Evolutionary conservation across 2,888 invertebrate genomes (phyloP), one percentile per base, ranked within the genome.

Genomic region (Acleris sparsana): DNA sequence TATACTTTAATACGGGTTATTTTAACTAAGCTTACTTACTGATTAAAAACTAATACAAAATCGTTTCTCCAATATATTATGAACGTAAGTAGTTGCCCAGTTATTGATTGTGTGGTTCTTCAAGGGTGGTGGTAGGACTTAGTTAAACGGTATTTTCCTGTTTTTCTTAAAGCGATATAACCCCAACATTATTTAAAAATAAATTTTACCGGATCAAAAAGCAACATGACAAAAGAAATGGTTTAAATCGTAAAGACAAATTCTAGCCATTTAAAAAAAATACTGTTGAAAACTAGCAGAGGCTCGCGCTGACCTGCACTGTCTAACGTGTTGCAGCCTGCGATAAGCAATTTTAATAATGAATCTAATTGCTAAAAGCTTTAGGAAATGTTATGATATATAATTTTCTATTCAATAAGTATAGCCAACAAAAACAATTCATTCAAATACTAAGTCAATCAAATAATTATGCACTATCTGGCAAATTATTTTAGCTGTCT

Each of bases 41-140:
- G 0, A 33, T 33, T 33, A 25, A 25, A 25, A 25, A 25, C 6
- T 6, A 25, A 25, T 25, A 6, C 25, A 7, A 25, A 25, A 25
- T 25, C 25, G 25, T 25, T 25, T 25, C 25, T 25, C 25, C 1
- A 25, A 25, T 6, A 25, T 25, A 25, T 25, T 25, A 25, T 25
- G 25, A 25, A 1, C 25, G 25, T 25, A 6, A 25, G 25, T 25
- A 25, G 25, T 25, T 25, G 6, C 6, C 25, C 25, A 25, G 6
- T 25, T 25, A 25, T 43, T 43, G 3, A 5, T 1, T 13, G 43
- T n/a, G 4, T n/a, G 44, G 13, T 3, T 44, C 16, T 44, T 81
- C 77, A 72, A 73, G 59, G 71, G 75, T 72, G 72, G 74, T 74
- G 72, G 77, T 69, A 65, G 56, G 70, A 25, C 53, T 69, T 71